Conservation (phyloP, 2,888 invertebrate genomes). For the Dolichopus griseipennis region DNA sequence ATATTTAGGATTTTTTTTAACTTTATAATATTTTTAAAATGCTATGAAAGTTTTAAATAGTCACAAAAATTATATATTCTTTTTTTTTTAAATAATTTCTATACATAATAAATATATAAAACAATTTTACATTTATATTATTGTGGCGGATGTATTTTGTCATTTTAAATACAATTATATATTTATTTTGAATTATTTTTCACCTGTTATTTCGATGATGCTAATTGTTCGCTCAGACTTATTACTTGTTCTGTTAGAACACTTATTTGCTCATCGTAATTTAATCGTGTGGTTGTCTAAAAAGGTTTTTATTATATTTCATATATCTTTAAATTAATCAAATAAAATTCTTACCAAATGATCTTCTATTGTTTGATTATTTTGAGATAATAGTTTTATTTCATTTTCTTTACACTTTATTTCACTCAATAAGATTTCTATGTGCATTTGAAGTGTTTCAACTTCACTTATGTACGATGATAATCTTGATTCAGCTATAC, state of each 20-base stretch:
- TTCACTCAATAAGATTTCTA: conserved; percentile 46
- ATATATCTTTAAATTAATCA: neutral
- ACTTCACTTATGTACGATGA: conserved; percentile 41
- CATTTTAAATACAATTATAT: neutral
- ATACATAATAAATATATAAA: neutral
- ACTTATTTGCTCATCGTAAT: conserved; percentile 58
- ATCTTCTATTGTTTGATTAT: conserved; percentile 52
- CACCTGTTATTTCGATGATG: conserved; percentile 43
- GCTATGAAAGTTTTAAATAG: neutral
- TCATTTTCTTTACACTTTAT: conserved; percentile 48
- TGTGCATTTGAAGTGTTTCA: conserved; percentile 43
- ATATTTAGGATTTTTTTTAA: neutral
- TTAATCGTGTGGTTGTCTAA: conserved; percentile 49
- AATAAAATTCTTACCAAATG: conserved; percentile 46
- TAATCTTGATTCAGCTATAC: conserved; percentile 37
- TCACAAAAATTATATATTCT: neutral
- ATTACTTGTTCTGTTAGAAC: conserved; percentile 56
- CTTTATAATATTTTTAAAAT: neutral
- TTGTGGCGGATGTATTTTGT: conserved; percentile 3
- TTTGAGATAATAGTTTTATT: conserved; percentile 44
- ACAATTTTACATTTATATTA: neutral
- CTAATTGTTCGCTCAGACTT: conserved; percentile 69
- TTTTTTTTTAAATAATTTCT: neutral
- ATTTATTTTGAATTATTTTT: neutral
- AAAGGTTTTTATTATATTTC: too few relatives aligned